These are phyloP conservation scores for Nothocercus nigrocapillus DNA, from an alignment of 2,113 vertebrate species.

Conservation along the genomic window DNA sequence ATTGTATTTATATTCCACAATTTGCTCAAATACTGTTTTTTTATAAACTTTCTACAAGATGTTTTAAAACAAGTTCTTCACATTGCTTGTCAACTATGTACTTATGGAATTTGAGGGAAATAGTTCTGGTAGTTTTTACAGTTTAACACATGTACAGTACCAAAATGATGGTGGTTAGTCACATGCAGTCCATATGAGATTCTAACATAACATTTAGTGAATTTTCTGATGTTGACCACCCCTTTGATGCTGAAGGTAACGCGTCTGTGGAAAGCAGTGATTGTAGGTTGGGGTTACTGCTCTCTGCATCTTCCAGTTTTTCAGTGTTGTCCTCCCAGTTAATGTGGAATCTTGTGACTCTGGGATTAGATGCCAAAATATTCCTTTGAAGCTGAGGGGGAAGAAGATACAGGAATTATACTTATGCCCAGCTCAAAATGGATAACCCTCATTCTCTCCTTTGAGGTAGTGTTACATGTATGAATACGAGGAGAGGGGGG, in stretches of 20 bases:
- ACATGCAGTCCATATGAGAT: conserved; percentile 89
- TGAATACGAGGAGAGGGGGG: not conserved
- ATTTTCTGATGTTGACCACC: conserved; percentile 85
- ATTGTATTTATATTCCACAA: conserved; percentile 86
- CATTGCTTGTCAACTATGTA: conserved; percentile 78
- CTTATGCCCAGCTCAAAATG: not conserved
- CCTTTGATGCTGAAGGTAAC: conserved; percentile 85
- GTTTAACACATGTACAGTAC: conserved; percentile 76
- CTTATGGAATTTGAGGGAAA: conserved; percentile 78
- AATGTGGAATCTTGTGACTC: conserved; percentile 87
- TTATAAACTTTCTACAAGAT: conserved; percentile 85
- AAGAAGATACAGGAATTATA: conserved; percentile 48
- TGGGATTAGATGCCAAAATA: conserved; percentile 87
- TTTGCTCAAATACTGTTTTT: conserved; percentile 83
- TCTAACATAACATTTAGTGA: conserved; percentile 87
- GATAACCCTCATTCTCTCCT: not conserved
- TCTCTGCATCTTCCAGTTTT: conserved; percentile 86
- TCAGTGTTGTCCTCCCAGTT: conserved; percentile 88
- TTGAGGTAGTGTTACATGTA: not conserved
- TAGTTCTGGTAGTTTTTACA: conserved; percentile 79
- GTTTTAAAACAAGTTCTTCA: conserved; percentile 82
- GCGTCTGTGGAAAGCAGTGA: conserved; percentile 84
- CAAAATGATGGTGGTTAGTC: conserved; percentile 73
- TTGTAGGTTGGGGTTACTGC: conserved; percentile 84
- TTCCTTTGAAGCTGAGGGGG: conserved; percentile 83